A percentile compares a stretch with the other conserved stretches of the same genome.
These are phyloP conservation scores for Apostichopus leukothele DNA, from an alignment of 53 echinoderm and acorn worm genomes.

Conservation along the genomic window DNA sequence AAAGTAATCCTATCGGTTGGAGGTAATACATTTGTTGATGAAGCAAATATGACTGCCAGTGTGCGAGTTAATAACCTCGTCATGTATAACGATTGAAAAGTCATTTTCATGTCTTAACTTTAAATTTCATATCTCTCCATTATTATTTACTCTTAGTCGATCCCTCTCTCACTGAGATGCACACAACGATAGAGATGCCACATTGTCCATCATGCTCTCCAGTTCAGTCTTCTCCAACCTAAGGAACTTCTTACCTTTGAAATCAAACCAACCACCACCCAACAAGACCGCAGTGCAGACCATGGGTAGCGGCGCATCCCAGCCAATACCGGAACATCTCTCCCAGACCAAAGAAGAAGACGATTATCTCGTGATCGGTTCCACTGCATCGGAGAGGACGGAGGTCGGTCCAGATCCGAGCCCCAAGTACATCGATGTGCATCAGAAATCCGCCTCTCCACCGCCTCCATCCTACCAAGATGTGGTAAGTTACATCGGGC, in stretches of 20 bases:
- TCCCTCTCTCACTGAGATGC: neutral
- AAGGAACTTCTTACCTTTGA: neutral
- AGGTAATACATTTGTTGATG: too few species aligned
- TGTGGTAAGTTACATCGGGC: neutral
- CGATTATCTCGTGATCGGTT: conserved; percentile 59
- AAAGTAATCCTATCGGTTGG: too few species aligned
- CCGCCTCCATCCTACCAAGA: conserved; percentile 36
- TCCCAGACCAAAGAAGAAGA: conserved; percentile 52
- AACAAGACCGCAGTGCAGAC: neutral
- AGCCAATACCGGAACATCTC: neutral
- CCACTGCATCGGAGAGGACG: conserved; percentile 55
- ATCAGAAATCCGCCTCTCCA: neutral
- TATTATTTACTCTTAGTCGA: too few species aligned
- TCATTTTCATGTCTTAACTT: too few species aligned
- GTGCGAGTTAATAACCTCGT: too few species aligned
- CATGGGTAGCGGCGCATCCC: conserved; percentile 1
- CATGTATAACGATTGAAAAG: too few species aligned
- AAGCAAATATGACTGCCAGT: too few species aligned
- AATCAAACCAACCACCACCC: neutral
- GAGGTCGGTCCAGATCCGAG: neutral
- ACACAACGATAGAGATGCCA: neutral
- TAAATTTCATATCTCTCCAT: too few species aligned
- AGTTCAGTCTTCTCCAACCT: neutral
- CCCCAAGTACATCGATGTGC: neutral
- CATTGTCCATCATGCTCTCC: neutral